These are phyloP conservation scores for Bovichtus variegatus DNA, from an alignment of 2,797 vertebrate genomes.

Conservation along the genomic window DNA sequence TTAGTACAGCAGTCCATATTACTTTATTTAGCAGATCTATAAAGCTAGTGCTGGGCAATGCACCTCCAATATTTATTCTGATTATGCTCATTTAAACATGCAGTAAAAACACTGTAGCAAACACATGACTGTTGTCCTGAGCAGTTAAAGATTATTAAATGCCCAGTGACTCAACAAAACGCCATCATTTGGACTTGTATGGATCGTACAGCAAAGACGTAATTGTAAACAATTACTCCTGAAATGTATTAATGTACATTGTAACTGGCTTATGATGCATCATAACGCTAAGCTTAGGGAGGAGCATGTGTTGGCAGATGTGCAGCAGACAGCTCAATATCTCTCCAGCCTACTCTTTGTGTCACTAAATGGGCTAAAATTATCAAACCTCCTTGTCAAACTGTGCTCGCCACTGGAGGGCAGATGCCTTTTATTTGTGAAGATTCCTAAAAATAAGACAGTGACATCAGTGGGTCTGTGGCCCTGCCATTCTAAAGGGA, in stretches of 20 bases:
- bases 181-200: slow-evolving; percentile 27
- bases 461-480: slow-evolving; percentile 60
- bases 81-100: slow-evolving; percentile 15
- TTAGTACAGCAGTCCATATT: slow-evolving; percentile 11
- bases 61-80: neutral
- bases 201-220: too few species aligned
- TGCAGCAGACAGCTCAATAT: slow-evolving; percentile 39
- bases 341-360: slow-evolving; percentile 48
- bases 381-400: slow-evolving; percentile 49
- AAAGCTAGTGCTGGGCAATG: slow-evolving; percentile 70
- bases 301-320: slow-evolving; percentile 54
- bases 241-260: slow-evolving; percentile 34
- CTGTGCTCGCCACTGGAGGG: slow-evolving; percentile 62
- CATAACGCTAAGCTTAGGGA: slow-evolving; percentile 43
- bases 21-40: slow-evolving; percentile 46
- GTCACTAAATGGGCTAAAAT: slow-evolving; percentile 63
- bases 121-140: slow-evolving; percentile 9
- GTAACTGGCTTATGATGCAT: slow-evolving; percentile 50
- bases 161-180: slow-evolving; percentile 41
- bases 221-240: slow-evolving; percentile 24
- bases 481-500: slow-evolving; percentile 53
- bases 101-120: neutral
- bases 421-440: slow-evolving; percentile 57
- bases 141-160: neutral
- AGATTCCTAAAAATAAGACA: slow-evolving; percentile 65